Evolutionary conservation across 2,888 invertebrate species (phyloP), one percentile per base, ranked within the genome.

Genomic region (Dryocosmus kuriphilus): DNA sequence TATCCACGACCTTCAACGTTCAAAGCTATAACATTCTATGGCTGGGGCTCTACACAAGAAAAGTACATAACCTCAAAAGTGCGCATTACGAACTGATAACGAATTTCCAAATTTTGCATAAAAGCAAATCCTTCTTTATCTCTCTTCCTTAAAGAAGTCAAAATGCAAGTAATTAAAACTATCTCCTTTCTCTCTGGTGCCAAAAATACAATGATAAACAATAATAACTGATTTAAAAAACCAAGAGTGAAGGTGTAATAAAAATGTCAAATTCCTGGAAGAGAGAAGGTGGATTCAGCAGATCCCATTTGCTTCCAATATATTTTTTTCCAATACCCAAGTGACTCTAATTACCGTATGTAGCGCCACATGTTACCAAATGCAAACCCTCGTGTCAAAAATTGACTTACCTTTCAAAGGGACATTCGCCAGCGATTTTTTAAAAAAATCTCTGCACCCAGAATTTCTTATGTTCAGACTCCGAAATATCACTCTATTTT

Each of bases 311-410:
- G 14, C n/a, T 41, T 30, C n/a, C 1, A 30, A 24, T 19, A 24
- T 14, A 62, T 22, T 27, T 30, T 46, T 51, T n/a, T 51, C 9
- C 46, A 19, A 51, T 67, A 41, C 27, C n/a, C 6, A 30, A 71
- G 14, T n/a, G 35, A 32, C n/a, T 32, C 30, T 32, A 32, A 63
- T 63, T 63, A 63, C 11, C n/a, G 30, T n/a, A 63, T n/a, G 62
- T 67, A 67, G 41, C 41, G 19, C 19, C 67, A 67, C 38, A 67
- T 67, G 14, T 67, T 32, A 11, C 41, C 24, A 71, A n/a, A n/a
- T n/a, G n/a, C n/a, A n/a, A 27, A 51, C 24, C 57, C 24, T 57
- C 11, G 57, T 30, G 51, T 51, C 30, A 51, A 51, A 71, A 71
- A 51, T 65, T 22, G 9, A 30, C 71, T 51, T 71, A 71, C 71